Evolutionary conservation across 1,140 invertebrate species (phyloP), one percentile per base, ranked within the genome.

Genomic region (Subanguina moxae): DNA sequence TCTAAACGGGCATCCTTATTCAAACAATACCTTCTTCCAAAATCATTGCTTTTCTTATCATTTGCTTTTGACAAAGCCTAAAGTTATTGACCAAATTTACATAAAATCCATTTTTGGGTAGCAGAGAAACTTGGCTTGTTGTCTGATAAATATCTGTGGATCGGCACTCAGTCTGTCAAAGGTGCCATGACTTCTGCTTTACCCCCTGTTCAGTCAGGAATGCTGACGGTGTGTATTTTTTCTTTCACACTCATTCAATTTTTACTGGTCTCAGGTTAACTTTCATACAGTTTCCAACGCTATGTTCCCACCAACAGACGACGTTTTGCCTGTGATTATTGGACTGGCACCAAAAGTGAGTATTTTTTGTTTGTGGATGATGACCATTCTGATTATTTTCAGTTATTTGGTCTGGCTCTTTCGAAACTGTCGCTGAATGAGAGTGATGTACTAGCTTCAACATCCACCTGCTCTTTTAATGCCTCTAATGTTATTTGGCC

Each of bases 151-250:
- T 81, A 80, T 67, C 64, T 80, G 0, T 80, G 78, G 78, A 81
- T 80, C 23, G 78, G 78, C 13, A 81, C 79, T 7, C 78, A 80
- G 65, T 82, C 79, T 1, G 78, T 80, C 5, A 78, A 79, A 61
- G 79, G 79, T 15, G 64, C 64, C 13, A 70, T 75, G 43, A 71
- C 64, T 28, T 72, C 68, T 48, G 76, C 66, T 27, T 63, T 65
- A 30, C 64, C 64, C 52, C 69, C 75, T 23, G 57, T 70, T 64
- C 72, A 76, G 62, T 70, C 65, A 45, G 76, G 76, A 71, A 83
- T 83, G 77, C 63, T 82, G 0, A 70, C 57, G 23, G 67, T 52
- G 23, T 38, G 32, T 11, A 7, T 52, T 52, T 7, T 7, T 52
- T 52, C 15, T 8, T 25, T 5, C n/a, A 52, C 43, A 21, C 8